These are phyloP conservation scores for Lutjanus erythropterus DNA, from an alignment of 2,113 vertebrate genomes.

Conservation along the genomic window DNA sequence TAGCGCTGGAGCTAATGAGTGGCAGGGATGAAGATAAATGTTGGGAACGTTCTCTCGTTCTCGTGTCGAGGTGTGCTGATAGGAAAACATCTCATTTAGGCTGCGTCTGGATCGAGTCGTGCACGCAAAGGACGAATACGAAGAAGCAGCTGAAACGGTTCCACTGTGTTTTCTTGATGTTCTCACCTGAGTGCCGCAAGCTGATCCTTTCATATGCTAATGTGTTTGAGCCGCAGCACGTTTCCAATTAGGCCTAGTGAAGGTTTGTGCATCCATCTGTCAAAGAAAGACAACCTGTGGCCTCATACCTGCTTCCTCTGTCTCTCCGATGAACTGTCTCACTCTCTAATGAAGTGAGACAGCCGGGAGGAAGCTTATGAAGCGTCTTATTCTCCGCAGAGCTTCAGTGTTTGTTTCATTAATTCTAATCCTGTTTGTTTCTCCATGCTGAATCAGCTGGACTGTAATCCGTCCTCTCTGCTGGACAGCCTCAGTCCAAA, in stretches of 20 bases:
- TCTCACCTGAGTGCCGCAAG: constrained; percentile 22
- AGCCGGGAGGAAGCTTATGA: neutral
- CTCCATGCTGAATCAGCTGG: constrained; percentile 52
- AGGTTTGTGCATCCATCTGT: neutral
- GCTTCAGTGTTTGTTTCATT: constrained; percentile 32
- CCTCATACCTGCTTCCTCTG: neutral
- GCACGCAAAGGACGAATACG: too few relatives aligned
- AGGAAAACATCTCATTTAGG: constrained; percentile 23
- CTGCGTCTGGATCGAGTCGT: neutral
- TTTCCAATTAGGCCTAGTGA: constrained; percentile 29
- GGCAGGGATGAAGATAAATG: constrained; percentile 33
- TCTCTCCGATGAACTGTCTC: constrained; percentile 5
- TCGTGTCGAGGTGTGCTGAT: constrained; percentile 20
- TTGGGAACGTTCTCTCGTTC: constrained; percentile 11
- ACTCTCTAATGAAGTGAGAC: neutral
- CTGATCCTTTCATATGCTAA: constrained; percentile 31
- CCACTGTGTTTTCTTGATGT: constrained; percentile 14
- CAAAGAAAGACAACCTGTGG: neutral
- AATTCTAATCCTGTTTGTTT: constrained; percentile 50
- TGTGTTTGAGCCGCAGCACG: constrained; percentile 1
- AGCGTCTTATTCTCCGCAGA: constrained; percentile 16
- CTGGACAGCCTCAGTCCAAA: neutral
- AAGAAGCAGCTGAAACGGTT: constrained; percentile 10
- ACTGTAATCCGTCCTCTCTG: constrained; percentile 38
- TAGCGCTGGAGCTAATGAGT: constrained; percentile 37